Conservation (phyloP, 1,140 invertebrate genomes). For the Drosophila nebulosa region DNA sequence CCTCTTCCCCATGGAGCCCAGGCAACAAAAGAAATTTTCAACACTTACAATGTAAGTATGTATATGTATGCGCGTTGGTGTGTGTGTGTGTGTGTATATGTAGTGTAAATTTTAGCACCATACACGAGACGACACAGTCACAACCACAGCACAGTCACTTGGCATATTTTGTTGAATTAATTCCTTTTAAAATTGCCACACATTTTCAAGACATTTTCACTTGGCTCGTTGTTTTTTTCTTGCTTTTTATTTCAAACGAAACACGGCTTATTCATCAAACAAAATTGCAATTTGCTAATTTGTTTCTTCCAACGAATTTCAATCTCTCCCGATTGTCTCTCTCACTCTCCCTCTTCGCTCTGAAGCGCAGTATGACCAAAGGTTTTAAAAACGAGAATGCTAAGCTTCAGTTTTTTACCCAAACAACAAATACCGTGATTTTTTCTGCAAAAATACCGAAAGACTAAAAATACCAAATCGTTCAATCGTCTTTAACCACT, state of each 20-base stretch:
- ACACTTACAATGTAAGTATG: conserved; percentile 51
- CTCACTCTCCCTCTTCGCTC: neutral
- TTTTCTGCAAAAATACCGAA: neutral
- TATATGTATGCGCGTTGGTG: conserved; percentile 16
- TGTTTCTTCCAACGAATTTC: conserved; percentile 31
- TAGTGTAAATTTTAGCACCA: conserved; percentile 54
- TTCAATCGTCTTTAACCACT: too few species aligned
- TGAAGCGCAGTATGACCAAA: neutral
- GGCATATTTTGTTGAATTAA: neutral
- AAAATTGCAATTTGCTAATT: conserved; percentile 23
- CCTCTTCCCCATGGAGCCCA: conserved; percentile 35
- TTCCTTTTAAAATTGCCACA: neutral
- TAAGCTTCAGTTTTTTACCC: neutral
- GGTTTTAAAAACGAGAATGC: neutral
- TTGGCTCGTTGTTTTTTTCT: neutral
- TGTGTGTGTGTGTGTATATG: conserved; percentile 18
- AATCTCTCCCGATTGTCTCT: neutral
- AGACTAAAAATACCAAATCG: neutral
- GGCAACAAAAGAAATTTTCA: conserved; percentile 49
- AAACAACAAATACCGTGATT: neutral
- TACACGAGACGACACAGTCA: conserved; percentile 46
- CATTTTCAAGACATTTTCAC: conserved; percentile 38
- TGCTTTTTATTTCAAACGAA: neutral
- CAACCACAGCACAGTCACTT: conserved; percentile 21
- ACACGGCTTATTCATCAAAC: conserved; percentile 15